These are phyloP conservation scores for Mallotus villosus DNA, from an alignment of 2,797 vertebrate species.

Conservation along the genomic window DNA sequence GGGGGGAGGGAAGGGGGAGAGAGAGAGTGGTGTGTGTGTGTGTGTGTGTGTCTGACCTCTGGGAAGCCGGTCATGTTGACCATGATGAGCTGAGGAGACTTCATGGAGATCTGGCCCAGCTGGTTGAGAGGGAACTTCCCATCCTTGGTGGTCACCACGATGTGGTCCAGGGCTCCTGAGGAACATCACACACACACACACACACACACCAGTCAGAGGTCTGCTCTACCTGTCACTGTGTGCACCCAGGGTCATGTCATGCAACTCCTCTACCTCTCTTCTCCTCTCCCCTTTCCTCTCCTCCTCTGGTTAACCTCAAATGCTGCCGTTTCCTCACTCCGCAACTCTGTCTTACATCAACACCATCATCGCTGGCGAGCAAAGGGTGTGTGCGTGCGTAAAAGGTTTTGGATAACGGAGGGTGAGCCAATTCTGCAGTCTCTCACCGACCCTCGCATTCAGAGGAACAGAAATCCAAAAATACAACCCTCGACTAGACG, in stretches of 20 bases:
- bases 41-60: slow-evolving; percentile 79
- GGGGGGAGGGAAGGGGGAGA: not conserved
- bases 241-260: too few relatives aligned
- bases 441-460: slow-evolving; percentile 11
- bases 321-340: slow-evolving; percentile 68
- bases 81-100: slow-evolving; percentile 88
- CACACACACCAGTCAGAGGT: not conserved
- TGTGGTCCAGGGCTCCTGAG: slow-evolving; percentile 90
- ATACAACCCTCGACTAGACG: not conserved
- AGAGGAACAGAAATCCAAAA: not conserved
- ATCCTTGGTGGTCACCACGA: slow-evolving; percentile 84
- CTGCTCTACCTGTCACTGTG: too few relatives aligned
- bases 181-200: slow-evolving; percentile 30
- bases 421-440: slow-evolving; percentile 54
- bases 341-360: slow-evolving; percentile 74
- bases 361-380: slow-evolving; percentile 44
- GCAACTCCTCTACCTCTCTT: slow-evolving; percentile 29
- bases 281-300: slow-evolving; percentile 40
- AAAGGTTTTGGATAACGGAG: slow-evolving; percentile 25
- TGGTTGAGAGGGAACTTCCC: slow-evolving; percentile 95
- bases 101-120: slow-evolving; percentile 93
- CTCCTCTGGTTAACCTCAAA: slow-evolving; percentile 77
- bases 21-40: slow-evolving; percentile 16
- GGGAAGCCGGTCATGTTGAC: slow-evolving; percentile 94
- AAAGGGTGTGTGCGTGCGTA: slow-evolving; percentile 34